Evolutionary conservation across 2,888 invertebrate genomes (phyloP).

Genomic region (Netelia melanura): DNA sequence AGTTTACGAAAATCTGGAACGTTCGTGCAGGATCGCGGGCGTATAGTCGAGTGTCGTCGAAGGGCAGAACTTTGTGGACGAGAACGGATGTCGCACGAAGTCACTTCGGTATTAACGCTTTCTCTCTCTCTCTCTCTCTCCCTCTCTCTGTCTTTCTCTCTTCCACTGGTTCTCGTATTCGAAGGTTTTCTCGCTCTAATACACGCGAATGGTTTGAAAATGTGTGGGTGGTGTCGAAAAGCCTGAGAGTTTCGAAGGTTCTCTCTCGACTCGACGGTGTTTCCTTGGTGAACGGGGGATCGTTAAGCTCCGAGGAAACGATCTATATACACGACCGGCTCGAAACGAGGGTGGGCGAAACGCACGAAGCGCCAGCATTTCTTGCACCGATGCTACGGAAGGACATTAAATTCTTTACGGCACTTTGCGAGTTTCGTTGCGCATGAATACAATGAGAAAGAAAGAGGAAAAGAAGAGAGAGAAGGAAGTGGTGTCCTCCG

Average conservation of each 20-base stretch:
- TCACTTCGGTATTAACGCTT: conserved; percentile 45
- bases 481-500: not conserved
- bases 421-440: conserved; percentile 63
- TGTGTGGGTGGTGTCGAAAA: conserved; percentile 26
- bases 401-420: conserved; percentile 64
- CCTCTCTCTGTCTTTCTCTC: conserved; percentile 1
- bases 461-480: not conserved
- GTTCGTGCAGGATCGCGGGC: conserved; percentile 8
- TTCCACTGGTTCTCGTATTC: conserved; percentile 22
- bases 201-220: conserved; percentile 3
- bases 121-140: conserved; percentile 23
- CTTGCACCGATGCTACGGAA: conserved; percentile 37
- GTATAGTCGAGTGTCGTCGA: conserved; percentile 35
- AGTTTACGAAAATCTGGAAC: conserved; percentile 60
- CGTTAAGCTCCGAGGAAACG: conserved; percentile 55
- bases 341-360: conserved; percentile 43
- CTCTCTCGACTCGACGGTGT: conserved; percentile 41
- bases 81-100: conserved; percentile 53
- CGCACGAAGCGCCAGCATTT: conserved; percentile 6
- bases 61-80: conserved; percentile 52
- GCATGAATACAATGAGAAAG: conserved; percentile 37
- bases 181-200: conserved; percentile 38
- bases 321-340: conserved; percentile 37
- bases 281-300: conserved; percentile 49
- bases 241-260: conserved; percentile 27